Percentiles rank a stretch among this genome's conserved stretches.
Evolutionary conservation across 2,113 vertebrate genomes (phyloP).

Genomic region (Elachura formosa): DNA sequence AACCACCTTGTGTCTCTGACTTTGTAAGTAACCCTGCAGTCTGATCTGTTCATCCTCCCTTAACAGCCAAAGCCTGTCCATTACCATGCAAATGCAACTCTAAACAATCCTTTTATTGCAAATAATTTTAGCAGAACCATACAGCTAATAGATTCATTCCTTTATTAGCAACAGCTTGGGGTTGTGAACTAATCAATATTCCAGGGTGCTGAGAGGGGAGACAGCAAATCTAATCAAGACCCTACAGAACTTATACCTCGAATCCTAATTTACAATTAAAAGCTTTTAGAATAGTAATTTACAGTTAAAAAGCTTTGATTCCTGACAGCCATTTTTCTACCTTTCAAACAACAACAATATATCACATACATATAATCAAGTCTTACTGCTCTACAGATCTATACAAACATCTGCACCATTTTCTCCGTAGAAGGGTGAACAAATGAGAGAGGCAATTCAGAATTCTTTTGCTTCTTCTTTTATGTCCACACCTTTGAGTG

Average conservation of each 20-base stretch:
- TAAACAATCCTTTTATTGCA: not conserved
- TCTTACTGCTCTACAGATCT: not conserved
- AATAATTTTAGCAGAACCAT: not conserved
- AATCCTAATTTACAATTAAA: not conserved
- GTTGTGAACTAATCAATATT: not conserved
- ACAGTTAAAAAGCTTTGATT: not conserved
- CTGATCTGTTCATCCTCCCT: not conserved
- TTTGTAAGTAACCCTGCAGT: not conserved
- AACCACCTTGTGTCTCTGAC: not conserved
- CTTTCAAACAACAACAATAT: not conserved
- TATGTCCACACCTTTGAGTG: not conserved
- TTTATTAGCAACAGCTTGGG: not conserved
- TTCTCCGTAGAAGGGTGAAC: not conserved
- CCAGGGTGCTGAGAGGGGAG: not conserved
- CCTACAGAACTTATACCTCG: not conserved
- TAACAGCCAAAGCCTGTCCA: not conserved
- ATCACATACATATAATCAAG: not conserved
- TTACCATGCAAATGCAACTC: not conserved
- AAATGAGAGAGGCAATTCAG: not conserved
- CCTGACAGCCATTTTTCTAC: not conserved
- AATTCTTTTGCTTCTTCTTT: not conserved
- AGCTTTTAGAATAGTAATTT: not conserved
- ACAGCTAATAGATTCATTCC: not conserved
- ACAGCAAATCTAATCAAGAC: not conserved
- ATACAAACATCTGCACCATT: not conserved